Base-by-base conservation (phyloP, 2,113 vertebrate genomes). In the Leptosomus discolor region DNA sequence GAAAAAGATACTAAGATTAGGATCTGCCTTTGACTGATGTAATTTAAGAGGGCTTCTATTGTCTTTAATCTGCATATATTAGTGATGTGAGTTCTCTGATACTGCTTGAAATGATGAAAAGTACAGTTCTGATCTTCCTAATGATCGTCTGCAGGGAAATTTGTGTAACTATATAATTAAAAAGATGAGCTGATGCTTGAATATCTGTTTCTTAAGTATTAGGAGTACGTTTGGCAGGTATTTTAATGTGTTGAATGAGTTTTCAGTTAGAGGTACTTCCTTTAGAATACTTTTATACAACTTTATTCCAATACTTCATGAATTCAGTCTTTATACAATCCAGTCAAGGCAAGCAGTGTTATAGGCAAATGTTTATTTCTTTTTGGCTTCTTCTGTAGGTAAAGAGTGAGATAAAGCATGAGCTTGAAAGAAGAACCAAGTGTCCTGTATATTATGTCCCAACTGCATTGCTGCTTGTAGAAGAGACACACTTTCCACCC, bases 271-370 rank as follows among this genome's bases (percentile, higher is more conserved):
- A 84, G 8, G 15, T 11, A 24, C 2, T 74, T 89, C 16, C 19
- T 61, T 81, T n/a, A 90, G 29, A 50, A 54, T 0, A 2, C 1
- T 80, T 15, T 48, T 24, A 22, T 26, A 11, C 2, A 73, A n/a
- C 6, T 74, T 70, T 23, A 71, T 58, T 63, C 14, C 61, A 58
- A 54, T 51, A 27, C 4, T 39, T 75, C 22, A 58, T 48, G 9
- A 10, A 20, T 60, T 76, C 10, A 41, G 2, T 45, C 41, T 88
- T 82, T 51, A 67, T 24, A 46, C 12, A 76, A 71, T 58, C 9
- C 30, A 61, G 1, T 16, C 9, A 73, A 37, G 17, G 27, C 0
- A 11, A 56, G 8, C 0, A 36, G 3, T 60, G 8, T 65, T 60
- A 29, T 7, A 21, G 18, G 22, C 9, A 67, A 56, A 60, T 11